Percentiles rank a stretch among this genome's conserved stretches.
Evolutionary conservation across 2,113 vertebrate genomes (phyloP).

Genomic region (Orientallactaga bullata): DNA sequence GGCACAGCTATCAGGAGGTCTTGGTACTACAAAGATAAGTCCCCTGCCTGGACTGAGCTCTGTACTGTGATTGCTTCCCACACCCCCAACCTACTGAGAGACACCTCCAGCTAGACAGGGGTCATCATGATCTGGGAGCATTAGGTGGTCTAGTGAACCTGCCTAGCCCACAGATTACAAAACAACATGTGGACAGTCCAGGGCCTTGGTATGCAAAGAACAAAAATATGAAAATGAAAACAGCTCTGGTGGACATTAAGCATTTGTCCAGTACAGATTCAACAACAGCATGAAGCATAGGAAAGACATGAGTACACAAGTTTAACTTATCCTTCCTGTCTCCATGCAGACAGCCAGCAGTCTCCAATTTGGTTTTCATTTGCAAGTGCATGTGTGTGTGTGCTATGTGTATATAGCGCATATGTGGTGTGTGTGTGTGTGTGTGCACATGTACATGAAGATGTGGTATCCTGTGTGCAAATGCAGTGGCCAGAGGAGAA

Average conservation of each 20-base stretch:
- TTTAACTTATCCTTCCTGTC: too few relatives aligned
- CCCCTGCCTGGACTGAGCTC: neutral
- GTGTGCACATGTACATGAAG: too few relatives aligned
- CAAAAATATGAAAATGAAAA: neutral
- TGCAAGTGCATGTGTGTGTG: too few relatives aligned
- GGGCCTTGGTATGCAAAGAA: neutral
- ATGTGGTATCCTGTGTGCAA: too few relatives aligned
- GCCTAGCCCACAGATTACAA: neutral
- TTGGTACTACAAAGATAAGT: too few relatives aligned
- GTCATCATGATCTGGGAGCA: neutral
- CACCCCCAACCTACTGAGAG: neutral
- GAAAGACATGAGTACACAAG: too few relatives aligned
- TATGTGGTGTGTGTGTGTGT: too few relatives aligned
- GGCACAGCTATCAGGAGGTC: neutral
- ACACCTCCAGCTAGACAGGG: neutral
- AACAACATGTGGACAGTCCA: neutral
- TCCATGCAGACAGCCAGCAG: too few relatives aligned
- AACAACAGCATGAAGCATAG: neutral
- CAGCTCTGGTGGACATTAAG: neutral
- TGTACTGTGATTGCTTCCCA: neutral
- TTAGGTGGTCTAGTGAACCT: neutral
- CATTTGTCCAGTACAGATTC: neutral
- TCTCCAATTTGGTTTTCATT: too few relatives aligned
- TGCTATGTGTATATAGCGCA: too few relatives aligned
- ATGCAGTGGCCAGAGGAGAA: too few relatives aligned